phyloP scores from a whole-genome alignment of 1,140 invertebrate genomes.

The Neomicropteryx cornuta region DNA sequence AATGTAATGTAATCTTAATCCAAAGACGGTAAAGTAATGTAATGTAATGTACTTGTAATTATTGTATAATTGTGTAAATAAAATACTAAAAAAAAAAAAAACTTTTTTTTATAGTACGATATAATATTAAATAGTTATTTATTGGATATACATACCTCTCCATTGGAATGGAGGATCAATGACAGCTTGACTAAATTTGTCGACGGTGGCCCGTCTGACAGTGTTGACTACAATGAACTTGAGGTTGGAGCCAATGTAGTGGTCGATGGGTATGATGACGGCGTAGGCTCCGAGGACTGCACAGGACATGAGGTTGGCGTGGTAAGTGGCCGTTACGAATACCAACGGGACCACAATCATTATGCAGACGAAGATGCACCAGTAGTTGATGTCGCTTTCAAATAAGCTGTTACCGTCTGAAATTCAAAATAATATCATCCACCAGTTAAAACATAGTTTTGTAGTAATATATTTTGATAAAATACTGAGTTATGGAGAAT shows the following conservation, averaged over 20 bases:
- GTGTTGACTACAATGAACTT: constrained; percentile 61
- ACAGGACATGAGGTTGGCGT: constrained; percentile 50
- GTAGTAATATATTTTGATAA: constrained; percentile 5
- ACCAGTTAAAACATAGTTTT: constrained; percentile 8
- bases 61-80: too few species aligned
- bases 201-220: constrained; percentile 44
- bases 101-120: too few species aligned
- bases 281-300: constrained; percentile 52
- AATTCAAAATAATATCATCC: constrained; percentile 26
- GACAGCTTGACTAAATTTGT: constrained; percentile 45
- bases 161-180: constrained; percentile 48
- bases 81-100: too few species aligned
- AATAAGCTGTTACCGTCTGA: constrained; percentile 45
- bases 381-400: constrained; percentile 46
- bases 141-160: constrained; percentile 51
- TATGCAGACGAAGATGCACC: constrained; percentile 43
- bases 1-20: too few species aligned
- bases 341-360: constrained; percentile 38
- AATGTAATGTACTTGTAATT: too few species aligned
- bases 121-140: too few species aligned
- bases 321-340: constrained; percentile 37
- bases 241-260: constrained; percentile 49
- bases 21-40: too few species aligned
- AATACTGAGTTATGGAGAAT: constrained; percentile 26
- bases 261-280: constrained; percentile 48